Percentiles rank a stretch among this genome's conserved stretches.
These are phyloP conservation scores for Sitophilus oryzae DNA, from an alignment of 1,140 invertebrate genomes.

Conservation along the genomic window DNA sequence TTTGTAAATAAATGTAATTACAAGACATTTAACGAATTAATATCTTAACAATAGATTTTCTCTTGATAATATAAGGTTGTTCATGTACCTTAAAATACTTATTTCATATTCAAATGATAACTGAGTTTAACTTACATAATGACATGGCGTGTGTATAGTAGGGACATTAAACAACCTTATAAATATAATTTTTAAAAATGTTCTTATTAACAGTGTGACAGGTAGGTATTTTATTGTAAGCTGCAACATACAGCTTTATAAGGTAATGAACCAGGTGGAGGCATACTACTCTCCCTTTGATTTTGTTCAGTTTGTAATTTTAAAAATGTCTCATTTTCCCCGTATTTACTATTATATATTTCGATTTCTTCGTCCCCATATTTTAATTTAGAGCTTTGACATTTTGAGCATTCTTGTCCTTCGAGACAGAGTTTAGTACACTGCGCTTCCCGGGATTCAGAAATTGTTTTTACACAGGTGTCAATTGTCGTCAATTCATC, in stretches of 20 bases:
- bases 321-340: constrained; percentile 37
- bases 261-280: constrained; percentile 31
- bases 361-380: constrained; percentile 34
- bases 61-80: too few relatives aligned
- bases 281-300: constrained; percentile 21
- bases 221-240: constrained; percentile 32
- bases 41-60: too few relatives aligned
- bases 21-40: constrained; percentile 10
- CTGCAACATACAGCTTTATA: constrained; percentile 41
- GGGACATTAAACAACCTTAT: too few relatives aligned
- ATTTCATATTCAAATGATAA: too few relatives aligned
- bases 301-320: constrained; percentile 33
- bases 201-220: too few relatives aligned
- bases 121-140: too few relatives aligned
- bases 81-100: too few relatives aligned
- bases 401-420: constrained; percentile 12
- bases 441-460: constrained; percentile 4
- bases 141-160: too few relatives aligned
- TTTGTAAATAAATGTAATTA: constrained; percentile 1
- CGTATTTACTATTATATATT: constrained; percentile 39
- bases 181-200: too few relatives aligned
- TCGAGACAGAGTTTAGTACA: constrained; percentile 6
- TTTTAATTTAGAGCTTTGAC: constrained; percentile 16
- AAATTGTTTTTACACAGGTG: constrained; percentile 18
- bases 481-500: constrained; percentile 14